These are phyloP conservation scores for Bradypodion pumilum DNA, from an alignment of 2,797 vertebrate genomes.

Conservation along the genomic window DNA sequence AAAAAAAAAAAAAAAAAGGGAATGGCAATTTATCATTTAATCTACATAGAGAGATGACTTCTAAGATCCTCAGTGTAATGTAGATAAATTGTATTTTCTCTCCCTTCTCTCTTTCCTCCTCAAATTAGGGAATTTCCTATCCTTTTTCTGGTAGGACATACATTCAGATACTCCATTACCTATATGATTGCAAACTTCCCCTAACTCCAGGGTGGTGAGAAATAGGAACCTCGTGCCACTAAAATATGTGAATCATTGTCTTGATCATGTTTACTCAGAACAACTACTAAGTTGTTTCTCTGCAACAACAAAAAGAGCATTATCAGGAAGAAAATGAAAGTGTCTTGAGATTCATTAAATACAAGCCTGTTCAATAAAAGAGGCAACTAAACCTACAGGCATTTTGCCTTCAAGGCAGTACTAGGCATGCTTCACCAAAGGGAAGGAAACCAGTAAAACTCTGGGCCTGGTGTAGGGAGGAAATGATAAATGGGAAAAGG, in stretches of 20 bases:
- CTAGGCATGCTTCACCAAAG: background rate
- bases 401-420: background rate
- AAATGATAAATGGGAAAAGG: no score
- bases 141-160: background rate
- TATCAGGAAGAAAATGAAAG: background rate
- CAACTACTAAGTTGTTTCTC: background rate
- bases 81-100: background rate
- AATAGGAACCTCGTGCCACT: background rate
- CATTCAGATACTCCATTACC: fast-evolving
- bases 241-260: background rate
- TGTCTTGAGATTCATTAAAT: background rate
- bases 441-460: background rate
- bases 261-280: background rate
- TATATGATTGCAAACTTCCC: background rate
- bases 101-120: background rate
- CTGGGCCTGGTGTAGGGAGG: no score
- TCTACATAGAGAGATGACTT: background rate
- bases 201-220: background rate
- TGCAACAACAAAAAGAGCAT: background rate
- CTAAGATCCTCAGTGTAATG: background rate
- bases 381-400: background rate
- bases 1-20: background rate
- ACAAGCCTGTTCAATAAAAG: background rate
- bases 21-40: background rate
- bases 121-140: background rate